Evolutionary conservation across 2,113 vertebrate genomes (phyloP).

Genomic region (Ondatra zibethicus): DNA sequence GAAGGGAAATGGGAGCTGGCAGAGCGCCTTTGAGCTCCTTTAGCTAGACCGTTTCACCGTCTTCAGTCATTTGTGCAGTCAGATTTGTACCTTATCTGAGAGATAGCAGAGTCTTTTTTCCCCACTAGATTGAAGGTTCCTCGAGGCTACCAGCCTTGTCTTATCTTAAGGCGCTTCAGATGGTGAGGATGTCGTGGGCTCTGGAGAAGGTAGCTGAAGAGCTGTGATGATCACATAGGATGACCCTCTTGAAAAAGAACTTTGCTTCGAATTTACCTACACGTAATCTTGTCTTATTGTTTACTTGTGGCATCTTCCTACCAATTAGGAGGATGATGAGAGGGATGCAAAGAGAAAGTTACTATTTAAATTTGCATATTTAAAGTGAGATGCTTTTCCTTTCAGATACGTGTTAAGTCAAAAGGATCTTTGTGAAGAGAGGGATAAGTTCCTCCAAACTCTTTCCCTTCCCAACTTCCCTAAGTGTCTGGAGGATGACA

Average conservation of each 20-base stretch:
- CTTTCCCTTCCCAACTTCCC: rapidly evolving
- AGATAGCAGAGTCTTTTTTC: neutral
- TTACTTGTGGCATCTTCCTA: neutral
- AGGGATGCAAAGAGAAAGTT: neutral
- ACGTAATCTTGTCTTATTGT: neutral
- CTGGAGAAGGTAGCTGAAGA: neutral
- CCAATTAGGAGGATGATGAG: neutral
- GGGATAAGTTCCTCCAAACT: neutral
- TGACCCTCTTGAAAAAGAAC: neutral
- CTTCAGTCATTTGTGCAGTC: neutral
- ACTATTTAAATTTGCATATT: neutral
- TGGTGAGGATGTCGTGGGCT: neutral
- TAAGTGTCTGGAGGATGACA: neutral
- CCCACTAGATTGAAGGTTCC: neutral
- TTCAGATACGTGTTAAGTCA: neutral
- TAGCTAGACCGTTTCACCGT: neutral
- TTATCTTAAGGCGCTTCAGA: neutral
- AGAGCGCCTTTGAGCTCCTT: neutral
- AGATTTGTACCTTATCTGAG: neutral
- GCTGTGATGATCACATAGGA: too few relatives aligned
- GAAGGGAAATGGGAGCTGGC: neutral
- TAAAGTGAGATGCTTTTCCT: neutral
- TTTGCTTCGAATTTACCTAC: neutral
- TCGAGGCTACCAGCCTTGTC: neutral
- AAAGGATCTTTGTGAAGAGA: neutral